Evolutionary conservation across 2,797 vertebrate genomes (phyloP).

Genomic region (Dallia pectoralis): DNA sequence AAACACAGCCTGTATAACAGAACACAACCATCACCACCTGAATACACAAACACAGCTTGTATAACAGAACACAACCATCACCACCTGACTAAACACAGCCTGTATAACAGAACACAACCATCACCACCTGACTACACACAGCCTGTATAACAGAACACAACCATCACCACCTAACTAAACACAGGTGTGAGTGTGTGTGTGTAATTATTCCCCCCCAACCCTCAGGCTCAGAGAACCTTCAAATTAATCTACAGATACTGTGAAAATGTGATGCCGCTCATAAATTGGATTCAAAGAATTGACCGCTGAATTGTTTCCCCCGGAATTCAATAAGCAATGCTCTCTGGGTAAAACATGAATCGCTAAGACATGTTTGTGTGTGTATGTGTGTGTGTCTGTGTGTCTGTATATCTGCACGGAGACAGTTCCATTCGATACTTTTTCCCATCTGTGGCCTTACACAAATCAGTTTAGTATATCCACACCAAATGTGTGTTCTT

Average conservation of each 20-base stretch:
- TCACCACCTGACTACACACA: too few relatives aligned
- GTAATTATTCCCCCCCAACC: background rate
- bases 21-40: too few relatives aligned
- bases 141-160: background rate
- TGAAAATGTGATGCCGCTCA: constrained; percentile 27
- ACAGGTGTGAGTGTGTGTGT: background rate
- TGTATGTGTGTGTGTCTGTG: constrained; percentile 5
- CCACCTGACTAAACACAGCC: too few relatives aligned
- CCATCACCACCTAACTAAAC: background rate
- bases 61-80: too few relatives aligned
- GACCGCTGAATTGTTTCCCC: constrained; percentile 66
- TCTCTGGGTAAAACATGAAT: constrained; percentile 51
- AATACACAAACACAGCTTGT: too few relatives aligned
- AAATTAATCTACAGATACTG: constrained; percentile 49
- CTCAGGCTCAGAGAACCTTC: constrained; percentile 26
- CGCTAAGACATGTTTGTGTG: constrained; percentile 44
- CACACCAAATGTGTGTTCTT: constrained; percentile 4
- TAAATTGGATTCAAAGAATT: constrained; percentile 60
- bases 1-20: too few relatives aligned
- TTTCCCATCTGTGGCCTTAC: constrained; percentile 47
- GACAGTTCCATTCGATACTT: too few relatives aligned
- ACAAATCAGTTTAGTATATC: constrained; percentile 52
- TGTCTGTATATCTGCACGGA: too few relatives aligned
- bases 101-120: too few relatives aligned
- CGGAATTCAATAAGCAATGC: constrained; percentile 62